Conservation (phyloP, 2,888 invertebrate species). For the Xylocampa areola region DNA sequence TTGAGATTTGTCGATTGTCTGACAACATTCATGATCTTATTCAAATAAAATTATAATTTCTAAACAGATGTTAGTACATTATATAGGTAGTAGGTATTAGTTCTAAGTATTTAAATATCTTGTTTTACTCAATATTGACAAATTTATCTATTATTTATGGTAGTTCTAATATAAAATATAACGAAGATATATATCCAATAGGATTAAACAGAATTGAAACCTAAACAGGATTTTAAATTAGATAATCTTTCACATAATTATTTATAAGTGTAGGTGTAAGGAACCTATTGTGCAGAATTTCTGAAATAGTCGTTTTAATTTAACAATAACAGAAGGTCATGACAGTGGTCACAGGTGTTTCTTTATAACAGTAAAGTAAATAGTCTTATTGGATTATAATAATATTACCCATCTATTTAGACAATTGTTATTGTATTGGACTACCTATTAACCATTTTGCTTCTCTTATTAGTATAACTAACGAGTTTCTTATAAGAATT, state of each 20-base stretch:
- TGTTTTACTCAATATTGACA: too few species aligned
- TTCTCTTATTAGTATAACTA: constrained; percentile 28
- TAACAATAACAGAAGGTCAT: constrained; percentile 67
- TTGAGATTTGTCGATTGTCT: too few species aligned
- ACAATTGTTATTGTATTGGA: constrained; percentile 48
- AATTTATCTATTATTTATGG: too few species aligned
- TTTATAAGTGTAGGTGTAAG: constrained; percentile 8
- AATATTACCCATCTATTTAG: constrained; percentile 56
- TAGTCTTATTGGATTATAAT: constrained; percentile 67
- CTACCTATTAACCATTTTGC: constrained; percentile 25
- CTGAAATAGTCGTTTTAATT: constrained; percentile 60
- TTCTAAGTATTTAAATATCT: too few species aligned
- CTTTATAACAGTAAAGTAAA: constrained; percentile 59
- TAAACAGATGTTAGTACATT: too few species aligned
- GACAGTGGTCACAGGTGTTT: constrained; percentile 72
- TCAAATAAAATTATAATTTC: too few species aligned
- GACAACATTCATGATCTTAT: too few species aligned
- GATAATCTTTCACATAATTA: constrained; percentile 6
- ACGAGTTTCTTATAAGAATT: constrained; percentile 27
- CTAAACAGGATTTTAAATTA: neutral
- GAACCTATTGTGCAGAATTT: constrained; percentile 46
- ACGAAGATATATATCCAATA: too few species aligned
- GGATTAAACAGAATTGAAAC: neutral
- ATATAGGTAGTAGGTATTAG: too few species aligned
- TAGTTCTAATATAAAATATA: too few species aligned